Conservation (phyloP, 1,140 invertebrate genomes). For the Ephestia elutella region DNA sequence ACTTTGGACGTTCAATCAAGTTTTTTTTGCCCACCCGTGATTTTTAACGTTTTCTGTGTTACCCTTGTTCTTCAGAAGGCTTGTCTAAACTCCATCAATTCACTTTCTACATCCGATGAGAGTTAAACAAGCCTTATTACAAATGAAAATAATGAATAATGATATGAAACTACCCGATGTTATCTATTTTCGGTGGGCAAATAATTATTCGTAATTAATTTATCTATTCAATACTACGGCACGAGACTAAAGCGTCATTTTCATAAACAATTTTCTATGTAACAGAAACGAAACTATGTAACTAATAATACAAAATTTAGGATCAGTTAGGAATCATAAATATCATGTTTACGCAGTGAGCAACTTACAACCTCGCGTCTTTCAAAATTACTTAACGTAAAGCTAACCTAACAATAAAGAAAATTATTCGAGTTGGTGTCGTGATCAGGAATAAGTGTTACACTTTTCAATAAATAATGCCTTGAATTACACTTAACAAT, state of each 20-base stretch:
- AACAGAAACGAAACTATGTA: background rate
- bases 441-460: conserved; percentile 18
- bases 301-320: background rate
- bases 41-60: background rate
- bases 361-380: conserved; percentile 37
- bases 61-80: background rate
- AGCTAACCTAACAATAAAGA: conserved; percentile 23
- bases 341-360: conserved; percentile 27
- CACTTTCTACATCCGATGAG: too few species aligned
- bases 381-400: conserved; percentile 14
- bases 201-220: conserved; percentile 5
- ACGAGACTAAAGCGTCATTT: conserved; percentile 7
- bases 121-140: background rate
- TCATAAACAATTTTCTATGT: conserved; percentile 4
- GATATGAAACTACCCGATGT: conserved; percentile 6
- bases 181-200: conserved; percentile 29
- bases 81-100: background rate
- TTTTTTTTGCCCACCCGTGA: background rate
- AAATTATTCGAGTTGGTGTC: conserved; percentile 55
- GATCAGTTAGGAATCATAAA: conserved; percentile 15
- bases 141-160: conserved; percentile 1
- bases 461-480: background rate
- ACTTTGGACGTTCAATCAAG: conserved; percentile 4
- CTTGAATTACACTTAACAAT: too few species aligned
- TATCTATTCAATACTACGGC: conserved; percentile 9